phyloP scores from a whole-genome alignment of 1,140 invertebrate genomes.

The Sitophilus oryzae region DNA sequence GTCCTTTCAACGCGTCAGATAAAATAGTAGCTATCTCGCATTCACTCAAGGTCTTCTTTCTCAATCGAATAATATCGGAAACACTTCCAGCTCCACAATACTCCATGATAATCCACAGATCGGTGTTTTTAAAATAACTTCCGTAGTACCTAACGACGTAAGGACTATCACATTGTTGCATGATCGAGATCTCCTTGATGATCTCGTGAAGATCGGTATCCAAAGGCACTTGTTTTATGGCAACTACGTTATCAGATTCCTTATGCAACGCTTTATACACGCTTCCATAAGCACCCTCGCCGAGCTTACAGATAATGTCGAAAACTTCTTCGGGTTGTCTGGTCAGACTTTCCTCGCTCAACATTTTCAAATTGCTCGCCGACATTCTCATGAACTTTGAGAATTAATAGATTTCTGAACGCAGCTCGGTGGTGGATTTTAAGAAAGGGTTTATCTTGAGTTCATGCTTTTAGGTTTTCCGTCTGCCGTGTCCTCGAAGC shows the following conservation, averaged over 20 bases:
- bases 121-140: constrained; percentile 99
- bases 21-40: constrained; percentile 96
- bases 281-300: constrained; percentile 81
- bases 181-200: constrained; percentile 99
- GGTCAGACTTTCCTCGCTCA: constrained; percentile 93
- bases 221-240: constrained; percentile 98
- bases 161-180: constrained; percentile 99
- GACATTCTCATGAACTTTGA: constrained; percentile 14
- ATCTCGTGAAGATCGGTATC: constrained; percentile 99
- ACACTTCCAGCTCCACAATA: constrained; percentile 99
- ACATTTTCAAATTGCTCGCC: constrained; percentile 77
- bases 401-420: background rate
- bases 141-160: constrained; percentile 99
- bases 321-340: constrained; percentile 97
- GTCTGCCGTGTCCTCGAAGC: background rate
- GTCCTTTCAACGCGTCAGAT: constrained; percentile 89
- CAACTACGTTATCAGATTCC: constrained; percentile 94
- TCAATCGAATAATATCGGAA: constrained; percentile 95
- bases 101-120: constrained; percentile 99
- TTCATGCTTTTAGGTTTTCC: constrained; percentile 18
- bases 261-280: constrained; percentile 84
- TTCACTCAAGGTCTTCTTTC: constrained; percentile 94
- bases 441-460: background rate
- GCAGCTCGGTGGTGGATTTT: background rate
- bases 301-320: constrained; percentile 96